Percentiles rank a stretch among this genome's conserved stretches.
These are phyloP conservation scores for Gracilinanus agilis DNA, from an alignment of 2,113 vertebrate genomes.

Conservation along the genomic window DNA sequence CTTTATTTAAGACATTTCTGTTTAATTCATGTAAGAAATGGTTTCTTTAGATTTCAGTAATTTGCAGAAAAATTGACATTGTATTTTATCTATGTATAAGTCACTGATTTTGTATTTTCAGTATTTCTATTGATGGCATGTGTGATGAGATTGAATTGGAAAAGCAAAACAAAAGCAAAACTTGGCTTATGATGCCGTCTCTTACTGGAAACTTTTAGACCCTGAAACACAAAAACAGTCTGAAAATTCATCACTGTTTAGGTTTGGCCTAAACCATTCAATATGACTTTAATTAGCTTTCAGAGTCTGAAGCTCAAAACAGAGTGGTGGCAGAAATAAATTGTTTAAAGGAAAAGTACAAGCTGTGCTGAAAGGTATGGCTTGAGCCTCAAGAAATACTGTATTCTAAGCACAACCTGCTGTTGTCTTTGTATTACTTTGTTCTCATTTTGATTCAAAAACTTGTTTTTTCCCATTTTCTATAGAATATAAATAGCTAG, in stretches of 20 bases:
- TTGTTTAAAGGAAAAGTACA: constrained; percentile 57
- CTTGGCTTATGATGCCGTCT: not conserved
- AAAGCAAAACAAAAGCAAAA: not conserved
- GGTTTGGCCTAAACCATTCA: constrained; percentile 56
- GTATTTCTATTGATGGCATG: not conserved
- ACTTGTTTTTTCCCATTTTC: constrained; percentile 50
- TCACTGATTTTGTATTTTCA: not conserved
- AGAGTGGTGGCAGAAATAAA: constrained; percentile 54
- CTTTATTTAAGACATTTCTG: not conserved
- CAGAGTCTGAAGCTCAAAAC: constrained; percentile 50
- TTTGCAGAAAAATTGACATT: not conserved
- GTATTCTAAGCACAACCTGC: not conserved
- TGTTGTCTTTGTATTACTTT: constrained; percentile 46
- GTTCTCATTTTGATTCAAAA: constrained; percentile 55
- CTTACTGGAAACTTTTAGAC: constrained; percentile 53
- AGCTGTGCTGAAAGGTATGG: constrained; percentile 13
- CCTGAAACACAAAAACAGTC: constrained; percentile 43
- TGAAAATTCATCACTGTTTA: constrained; percentile 61
- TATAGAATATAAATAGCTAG: constrained; percentile 50
- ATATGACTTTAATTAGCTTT: constrained; percentile 72
- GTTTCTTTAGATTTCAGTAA: not conserved
- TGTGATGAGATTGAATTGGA: not conserved
- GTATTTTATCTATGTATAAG: not conserved
- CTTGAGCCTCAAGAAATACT: constrained; percentile 35
- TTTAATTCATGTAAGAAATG: constrained; percentile 5